Conservation (phyloP, 2,888 invertebrate species). For the Cheilosia pagana region DNA sequence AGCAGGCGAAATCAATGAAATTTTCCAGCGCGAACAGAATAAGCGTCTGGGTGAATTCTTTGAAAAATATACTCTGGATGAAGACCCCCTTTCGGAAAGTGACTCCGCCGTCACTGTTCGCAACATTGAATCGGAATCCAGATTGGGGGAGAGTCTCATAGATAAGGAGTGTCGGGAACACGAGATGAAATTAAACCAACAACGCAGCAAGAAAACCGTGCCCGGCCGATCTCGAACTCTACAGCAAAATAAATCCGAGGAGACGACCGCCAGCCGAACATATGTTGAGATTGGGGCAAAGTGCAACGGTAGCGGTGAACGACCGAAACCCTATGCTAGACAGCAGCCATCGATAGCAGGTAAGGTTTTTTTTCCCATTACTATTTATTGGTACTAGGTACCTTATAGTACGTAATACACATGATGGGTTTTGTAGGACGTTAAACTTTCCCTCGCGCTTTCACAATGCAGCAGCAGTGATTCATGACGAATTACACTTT, state of each 20-base stretch:
- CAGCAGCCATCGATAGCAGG: slow-evolving; percentile 45
- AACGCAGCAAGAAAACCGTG: slow-evolving; percentile 21
- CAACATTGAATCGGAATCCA: slow-evolving; percentile 33
- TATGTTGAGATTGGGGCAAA: slow-evolving; percentile 32
- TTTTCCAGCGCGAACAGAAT: slow-evolving; percentile 4
- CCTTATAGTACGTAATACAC: neutral
- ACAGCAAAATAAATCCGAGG: slow-evolving; percentile 12
- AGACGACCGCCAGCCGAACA: slow-evolving; percentile 9
- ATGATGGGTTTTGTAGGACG: neutral
- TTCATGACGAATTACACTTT: neutral
- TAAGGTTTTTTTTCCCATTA: slow-evolving; percentile 15
- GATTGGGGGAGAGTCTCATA: slow-evolving; percentile 41
- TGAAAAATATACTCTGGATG: neutral
- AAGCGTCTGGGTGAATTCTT: neutral
- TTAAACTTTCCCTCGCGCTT: neutral
- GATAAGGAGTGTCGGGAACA: slow-evolving; percentile 46
- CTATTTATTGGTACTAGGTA: neutral
- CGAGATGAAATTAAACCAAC: slow-evolving; percentile 39
- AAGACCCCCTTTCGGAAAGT: neutral
- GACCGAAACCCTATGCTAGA: slow-evolving; percentile 54
- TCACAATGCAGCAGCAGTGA: neutral
- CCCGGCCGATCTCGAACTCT: neutral
- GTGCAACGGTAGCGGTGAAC: slow-evolving; percentile 34
- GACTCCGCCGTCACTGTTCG: neutral
- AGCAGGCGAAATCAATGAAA: slow-evolving; percentile 43